Percentiles rank a stretch among this genome's conserved stretches.
Conservation (phyloP, 2,113 vertebrate genomes). For the Bubo scandiacus region DNA sequence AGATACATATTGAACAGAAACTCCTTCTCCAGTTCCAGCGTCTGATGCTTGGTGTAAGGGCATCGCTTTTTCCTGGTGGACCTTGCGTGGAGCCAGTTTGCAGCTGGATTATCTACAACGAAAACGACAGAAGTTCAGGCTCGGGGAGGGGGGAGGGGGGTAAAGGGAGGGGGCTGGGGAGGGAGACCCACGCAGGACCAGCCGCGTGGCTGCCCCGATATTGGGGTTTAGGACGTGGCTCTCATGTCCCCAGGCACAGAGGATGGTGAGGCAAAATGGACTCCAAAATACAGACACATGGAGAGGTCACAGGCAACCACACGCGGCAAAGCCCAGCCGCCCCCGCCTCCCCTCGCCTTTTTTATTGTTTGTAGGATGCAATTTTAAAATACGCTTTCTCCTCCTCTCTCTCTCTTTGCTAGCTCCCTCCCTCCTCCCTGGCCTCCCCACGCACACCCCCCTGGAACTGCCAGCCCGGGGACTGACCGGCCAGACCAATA, state of each 20-base stretch:
- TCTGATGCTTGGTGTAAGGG: slow-evolving; percentile 96
- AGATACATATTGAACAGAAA: slow-evolving; percentile 99
- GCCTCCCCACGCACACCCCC: neutral
- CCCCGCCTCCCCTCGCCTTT: neutral
- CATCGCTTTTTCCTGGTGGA: slow-evolving; percentile 97
- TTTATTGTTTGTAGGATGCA: slow-evolving; percentile 1
- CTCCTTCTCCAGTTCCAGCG: slow-evolving; percentile 97
- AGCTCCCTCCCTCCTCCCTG: neutral
- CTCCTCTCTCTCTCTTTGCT: neutral
- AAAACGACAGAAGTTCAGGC: slow-evolving; percentile 48
- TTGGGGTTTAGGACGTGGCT: neutral
- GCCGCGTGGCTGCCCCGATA: neutral
- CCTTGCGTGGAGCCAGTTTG: slow-evolving; percentile 98
- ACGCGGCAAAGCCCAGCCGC: neutral
- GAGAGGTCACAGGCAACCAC: slow-evolving; percentile 47
- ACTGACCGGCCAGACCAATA: neutral
- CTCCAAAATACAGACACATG: slow-evolving; percentile 18
- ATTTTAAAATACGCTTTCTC: slow-evolving; percentile 3
- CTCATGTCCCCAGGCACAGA: neutral
- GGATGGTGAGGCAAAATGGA: slow-evolving; percentile 38
- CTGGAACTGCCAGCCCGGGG: neutral
- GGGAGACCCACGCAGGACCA: neutral
- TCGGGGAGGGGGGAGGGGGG: neutral
- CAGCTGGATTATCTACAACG: slow-evolving; percentile 89
- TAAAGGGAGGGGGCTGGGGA: neutral